Conservation (phyloP, 2,888 invertebrate species). For the Salticus scenicus region DNA sequence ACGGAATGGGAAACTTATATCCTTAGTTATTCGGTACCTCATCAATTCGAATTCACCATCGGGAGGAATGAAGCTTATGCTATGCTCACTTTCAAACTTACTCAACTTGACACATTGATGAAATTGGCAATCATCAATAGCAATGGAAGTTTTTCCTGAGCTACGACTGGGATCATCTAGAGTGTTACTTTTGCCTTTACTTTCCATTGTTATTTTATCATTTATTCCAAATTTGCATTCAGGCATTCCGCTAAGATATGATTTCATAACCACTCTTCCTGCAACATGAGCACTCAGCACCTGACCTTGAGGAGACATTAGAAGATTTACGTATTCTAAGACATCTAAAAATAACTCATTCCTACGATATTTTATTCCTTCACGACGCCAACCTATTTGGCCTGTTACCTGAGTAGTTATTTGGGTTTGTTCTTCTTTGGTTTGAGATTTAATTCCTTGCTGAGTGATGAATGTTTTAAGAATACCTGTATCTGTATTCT, state of each 20-base stretch:
- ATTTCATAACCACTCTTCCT: constrained; percentile 99
- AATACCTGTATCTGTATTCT: constrained; percentile 99
- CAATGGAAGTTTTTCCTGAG: constrained; percentile 98
- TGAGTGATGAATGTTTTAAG: constrained; percentile 99
- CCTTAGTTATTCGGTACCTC: constrained; percentile 99
- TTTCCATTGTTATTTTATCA: constrained; percentile 98
- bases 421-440: constrained; percentile 99
- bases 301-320: constrained; percentile 99
- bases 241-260: constrained; percentile 99
- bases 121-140: constrained; percentile 99
- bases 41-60: constrained; percentile 99
- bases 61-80: constrained; percentile 99
- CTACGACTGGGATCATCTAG: constrained; percentile 85
- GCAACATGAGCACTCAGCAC: constrained; percentile 99
- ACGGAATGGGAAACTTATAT: constrained; percentile 99
- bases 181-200: constrained; percentile 74
- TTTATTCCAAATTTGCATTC: constrained; percentile 99
- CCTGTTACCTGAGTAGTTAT: constrained; percentile 92
- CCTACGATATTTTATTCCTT: constrained; percentile 98
- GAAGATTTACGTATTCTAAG: constrained; percentile 96
- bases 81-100: constrained; percentile 99
- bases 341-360: constrained; percentile 99
- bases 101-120: constrained; percentile 99
- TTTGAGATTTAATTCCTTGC: constrained; percentile 98
- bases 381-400: constrained; percentile 89